These are phyloP conservation scores for Saxidomus purpurata DNA, from an alignment of 1,140 invertebrate genomes.

Conservation along the genomic window DNA sequence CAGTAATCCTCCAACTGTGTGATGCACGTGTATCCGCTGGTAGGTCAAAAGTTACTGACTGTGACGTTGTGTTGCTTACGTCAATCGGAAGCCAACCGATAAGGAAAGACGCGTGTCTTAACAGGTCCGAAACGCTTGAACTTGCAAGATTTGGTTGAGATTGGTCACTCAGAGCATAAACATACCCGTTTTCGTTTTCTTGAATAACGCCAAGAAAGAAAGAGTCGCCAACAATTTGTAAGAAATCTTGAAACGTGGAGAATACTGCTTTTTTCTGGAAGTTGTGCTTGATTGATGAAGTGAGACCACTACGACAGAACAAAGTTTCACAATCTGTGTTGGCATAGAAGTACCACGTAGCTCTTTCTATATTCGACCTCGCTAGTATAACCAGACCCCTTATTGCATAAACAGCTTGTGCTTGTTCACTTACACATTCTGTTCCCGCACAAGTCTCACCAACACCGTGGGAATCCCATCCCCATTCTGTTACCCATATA, in stretches of 20 bases:
- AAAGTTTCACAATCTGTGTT: constrained; percentile 73
- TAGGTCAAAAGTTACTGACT: constrained; percentile 6
- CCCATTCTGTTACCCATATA: constrained; percentile 80
- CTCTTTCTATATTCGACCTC: constrained; percentile 68
- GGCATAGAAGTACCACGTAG: constrained; percentile 79
- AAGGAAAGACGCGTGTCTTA: constrained; percentile 59
- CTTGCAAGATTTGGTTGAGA: not conserved
- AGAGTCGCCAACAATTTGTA: constrained; percentile 65
- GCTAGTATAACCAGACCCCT: constrained; percentile 72
- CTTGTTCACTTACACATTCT: constrained; percentile 75
- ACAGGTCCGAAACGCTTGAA: not conserved
- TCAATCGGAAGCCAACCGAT: constrained; percentile 75
- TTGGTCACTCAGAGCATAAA: constrained; percentile 69
- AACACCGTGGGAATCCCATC: constrained; percentile 74
- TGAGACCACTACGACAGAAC: constrained; percentile 77
- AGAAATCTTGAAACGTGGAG: constrained; percentile 66
- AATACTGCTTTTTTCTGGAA: constrained; percentile 75
- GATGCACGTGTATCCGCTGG: not conserved
- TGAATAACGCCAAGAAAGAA: constrained; percentile 65
- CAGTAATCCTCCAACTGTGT: constrained; percentile 12
- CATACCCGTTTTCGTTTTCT: constrained; percentile 70
- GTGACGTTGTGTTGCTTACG: constrained; percentile 35
- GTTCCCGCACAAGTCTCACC: constrained; percentile 69
- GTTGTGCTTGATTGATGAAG: constrained; percentile 63
- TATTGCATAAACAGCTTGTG: constrained; percentile 73